phyloP scores from a whole-genome alignment of 2,888 invertebrate species.

The Temnothorax unifasciatus region DNA sequence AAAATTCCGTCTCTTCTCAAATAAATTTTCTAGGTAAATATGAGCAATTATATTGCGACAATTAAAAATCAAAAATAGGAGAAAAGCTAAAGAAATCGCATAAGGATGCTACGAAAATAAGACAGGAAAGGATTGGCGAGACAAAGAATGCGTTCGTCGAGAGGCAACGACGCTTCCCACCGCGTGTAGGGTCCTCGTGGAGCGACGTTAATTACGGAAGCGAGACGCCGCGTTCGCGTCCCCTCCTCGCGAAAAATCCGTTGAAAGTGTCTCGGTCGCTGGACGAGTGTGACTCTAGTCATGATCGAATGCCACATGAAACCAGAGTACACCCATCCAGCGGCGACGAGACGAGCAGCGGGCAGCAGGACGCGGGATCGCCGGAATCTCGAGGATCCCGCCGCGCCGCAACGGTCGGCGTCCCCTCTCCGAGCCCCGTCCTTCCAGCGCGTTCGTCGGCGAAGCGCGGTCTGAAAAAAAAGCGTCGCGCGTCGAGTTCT shows the following conservation, averaged over 20 bases:
- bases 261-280: conserved; percentile 77
- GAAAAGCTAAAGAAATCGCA: background rate
- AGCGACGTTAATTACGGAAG: too few relatives aligned
- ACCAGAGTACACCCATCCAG: conserved; percentile 83
- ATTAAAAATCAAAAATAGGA: background rate
- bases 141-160: conserved; percentile 15
- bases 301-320: conserved; percentile 82
- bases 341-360: conserved; percentile 62
- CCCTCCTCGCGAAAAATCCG: conserved; percentile 64
- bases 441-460: background rate
- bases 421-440: background rate
- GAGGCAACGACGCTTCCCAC: conserved; percentile 11
- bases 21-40: background rate
- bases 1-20: background rate
- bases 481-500: conserved; percentile 42
- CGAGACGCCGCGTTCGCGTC: background rate
- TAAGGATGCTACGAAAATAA: background rate
- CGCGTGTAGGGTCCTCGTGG: background rate
- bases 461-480: conserved; percentile 56
- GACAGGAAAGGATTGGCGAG: background rate
- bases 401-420: background rate
- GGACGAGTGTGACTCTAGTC: conserved; percentile 85
- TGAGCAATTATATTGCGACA: background rate
- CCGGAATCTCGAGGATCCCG: background rate
- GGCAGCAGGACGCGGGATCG: background rate